Percentiles rank a stretch among this genome's conserved stretches.
Evolutionary conservation across 2,888 invertebrate genomes (phyloP).

Genomic region (Plutella xylostella): DNA sequence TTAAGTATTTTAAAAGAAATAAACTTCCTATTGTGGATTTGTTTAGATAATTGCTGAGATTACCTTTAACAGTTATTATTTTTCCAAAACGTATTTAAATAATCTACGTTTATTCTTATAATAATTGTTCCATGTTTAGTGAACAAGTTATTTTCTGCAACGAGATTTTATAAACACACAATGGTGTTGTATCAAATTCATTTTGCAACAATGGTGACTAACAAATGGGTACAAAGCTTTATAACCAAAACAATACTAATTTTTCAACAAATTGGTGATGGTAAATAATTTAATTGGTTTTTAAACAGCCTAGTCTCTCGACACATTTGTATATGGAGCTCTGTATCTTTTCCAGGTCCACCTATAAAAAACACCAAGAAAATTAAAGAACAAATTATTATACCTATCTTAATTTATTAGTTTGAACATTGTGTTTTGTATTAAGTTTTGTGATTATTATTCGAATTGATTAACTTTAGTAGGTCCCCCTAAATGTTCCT

Average conservation of each 20-base stretch:
- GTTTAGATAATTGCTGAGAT: no score
- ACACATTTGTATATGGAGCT: slow-evolving; percentile 17
- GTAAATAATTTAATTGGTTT: slow-evolving; percentile 17
- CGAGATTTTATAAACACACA: no score
- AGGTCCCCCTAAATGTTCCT: slow-evolving; percentile 47
- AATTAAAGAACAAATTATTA: slow-evolving; percentile 43
- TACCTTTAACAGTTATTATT: no score
- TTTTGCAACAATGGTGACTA: slow-evolving; percentile 28
- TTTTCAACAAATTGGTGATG: slow-evolving; percentile 24
- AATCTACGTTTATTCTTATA: no score
- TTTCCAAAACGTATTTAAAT: no score
- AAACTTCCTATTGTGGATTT: no score
- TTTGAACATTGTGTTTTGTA: slow-evolving; percentile 23
- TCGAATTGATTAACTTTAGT: slow-evolving; percentile 23
- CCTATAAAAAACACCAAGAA: slow-evolving; percentile 50
- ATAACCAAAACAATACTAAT: slow-evolving; percentile 17
- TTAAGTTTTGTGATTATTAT: slow-evolving; percentile 31
- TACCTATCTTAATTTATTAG: slow-evolving; percentile 27
- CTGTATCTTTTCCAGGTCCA: slow-evolving; percentile 58
- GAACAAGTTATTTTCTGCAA: no score
- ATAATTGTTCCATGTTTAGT: no score
- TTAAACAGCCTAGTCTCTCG: slow-evolving; percentile 1
- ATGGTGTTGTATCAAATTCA: slow-evolving; percentile 14
- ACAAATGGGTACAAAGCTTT: slow-evolving; percentile 26
- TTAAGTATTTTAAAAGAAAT: no score